A percentile compares a stretch with the other conserved stretches of the same genome.
Evolutionary conservation across 2,888 invertebrate species (phyloP).

Genomic region (Chironomus riparius): DNA sequence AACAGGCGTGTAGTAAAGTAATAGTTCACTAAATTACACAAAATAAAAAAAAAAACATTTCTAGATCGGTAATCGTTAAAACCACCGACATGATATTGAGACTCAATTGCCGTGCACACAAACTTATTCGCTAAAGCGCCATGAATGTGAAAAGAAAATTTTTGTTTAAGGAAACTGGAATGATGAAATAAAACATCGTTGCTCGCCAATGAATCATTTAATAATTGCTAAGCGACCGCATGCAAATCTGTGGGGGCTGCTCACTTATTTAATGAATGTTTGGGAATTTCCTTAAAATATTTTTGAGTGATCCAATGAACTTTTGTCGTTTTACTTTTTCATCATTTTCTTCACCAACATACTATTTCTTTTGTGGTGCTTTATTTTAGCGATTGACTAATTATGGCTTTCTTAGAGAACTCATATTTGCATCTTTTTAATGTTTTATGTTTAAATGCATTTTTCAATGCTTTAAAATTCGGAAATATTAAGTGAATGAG

Average conservation of each 20-base stretch:
- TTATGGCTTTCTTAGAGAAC: background rate
- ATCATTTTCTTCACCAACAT: background rate
- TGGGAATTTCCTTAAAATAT: background rate
- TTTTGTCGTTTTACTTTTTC: background rate
- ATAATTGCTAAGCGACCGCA: background rate
- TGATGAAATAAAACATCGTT: background rate
- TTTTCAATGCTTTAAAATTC: background rate
- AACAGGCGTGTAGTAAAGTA: background rate
- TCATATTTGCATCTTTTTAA: background rate
- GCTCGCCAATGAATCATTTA: constrained; percentile 18
- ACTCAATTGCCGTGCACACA: too few relatives aligned
- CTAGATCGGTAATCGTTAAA: too few relatives aligned
- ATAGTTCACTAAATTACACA: background rate
- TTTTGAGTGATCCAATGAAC: background rate
- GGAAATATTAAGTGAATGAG: background rate
- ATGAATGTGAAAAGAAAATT: background rate
- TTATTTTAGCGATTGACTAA: background rate
- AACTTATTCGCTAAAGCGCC: too few relatives aligned
- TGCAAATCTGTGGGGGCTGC: background rate
- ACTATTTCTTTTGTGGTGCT: background rate
- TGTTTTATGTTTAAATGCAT: background rate
- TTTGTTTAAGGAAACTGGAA: constrained; percentile 24
- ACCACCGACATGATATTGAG: too few relatives aligned
- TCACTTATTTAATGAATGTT: background rate
- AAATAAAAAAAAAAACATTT: too few relatives aligned